A percentile compares a stretch with the other conserved stretches of the same genome.
These are phyloP conservation scores for Pelobates fuscus DNA, from an alignment of 2,113 vertebrate species.

Conservation along the genomic window DNA sequence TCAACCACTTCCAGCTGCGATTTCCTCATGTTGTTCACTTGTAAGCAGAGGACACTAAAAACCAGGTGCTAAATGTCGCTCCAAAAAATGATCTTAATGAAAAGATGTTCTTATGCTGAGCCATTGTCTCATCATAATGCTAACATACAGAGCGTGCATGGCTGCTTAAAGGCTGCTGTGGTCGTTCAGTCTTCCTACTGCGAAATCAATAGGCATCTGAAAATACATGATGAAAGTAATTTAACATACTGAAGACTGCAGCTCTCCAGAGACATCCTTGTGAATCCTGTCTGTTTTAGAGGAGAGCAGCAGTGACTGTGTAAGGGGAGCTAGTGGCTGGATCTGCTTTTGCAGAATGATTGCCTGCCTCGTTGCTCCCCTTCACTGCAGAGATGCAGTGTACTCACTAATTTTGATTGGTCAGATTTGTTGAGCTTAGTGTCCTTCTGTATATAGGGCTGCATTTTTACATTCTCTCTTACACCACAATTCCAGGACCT, in stretches of 20 bases:
- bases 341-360: constrained; percentile 79
- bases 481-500: constrained; percentile 55
- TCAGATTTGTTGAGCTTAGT: constrained; percentile 90
- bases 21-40: constrained; percentile 76
- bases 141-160: constrained; percentile 68
- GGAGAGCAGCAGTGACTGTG: constrained; percentile 66
- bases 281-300: constrained; percentile 64
- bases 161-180: constrained; percentile 71
- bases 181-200: constrained; percentile 71
- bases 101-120: constrained; percentile 69
- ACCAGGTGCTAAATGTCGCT: constrained; percentile 68
- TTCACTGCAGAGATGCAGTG: constrained; percentile 98
- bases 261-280: constrained; percentile 72
- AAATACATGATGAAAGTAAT: constrained; percentile 79
- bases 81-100: constrained; percentile 71
- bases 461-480: constrained; percentile 48
- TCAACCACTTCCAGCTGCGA: constrained; percentile 71
- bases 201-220: constrained; percentile 77
- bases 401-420: constrained; percentile 94
- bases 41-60: constrained; percentile 69
- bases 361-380: constrained; percentile 81
- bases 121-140: constrained; percentile 76
- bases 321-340: constrained; percentile 68
- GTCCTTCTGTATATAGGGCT: constrained; percentile 75
- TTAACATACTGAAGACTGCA: constrained; percentile 77